A percentile compares a stretch with the other conserved stretches of the same genome.
Evolutionary conservation across 2,797 vertebrate species (phyloP).

Genomic region (Hydrophis major): DNA sequence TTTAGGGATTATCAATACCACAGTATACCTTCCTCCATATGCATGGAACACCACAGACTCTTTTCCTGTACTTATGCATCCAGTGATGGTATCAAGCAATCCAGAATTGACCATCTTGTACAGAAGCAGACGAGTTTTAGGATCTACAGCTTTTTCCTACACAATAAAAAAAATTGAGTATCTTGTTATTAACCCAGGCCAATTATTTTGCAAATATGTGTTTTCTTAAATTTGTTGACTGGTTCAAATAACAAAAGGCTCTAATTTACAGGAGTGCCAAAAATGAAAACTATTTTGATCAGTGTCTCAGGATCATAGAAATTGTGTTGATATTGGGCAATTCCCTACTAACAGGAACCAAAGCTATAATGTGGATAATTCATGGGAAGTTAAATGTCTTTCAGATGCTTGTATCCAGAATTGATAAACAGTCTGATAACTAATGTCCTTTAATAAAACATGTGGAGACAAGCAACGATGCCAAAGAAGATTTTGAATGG

Average conservation of each 20-base stretch:
- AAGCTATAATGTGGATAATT: not conserved
- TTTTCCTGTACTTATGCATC: conserved; percentile 96
- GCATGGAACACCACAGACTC: conserved; percentile 97
- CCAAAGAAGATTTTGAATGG: not conserved
- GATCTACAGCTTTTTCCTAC: conserved; percentile 95
- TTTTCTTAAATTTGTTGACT: not conserved
- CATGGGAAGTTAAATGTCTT: not conserved
- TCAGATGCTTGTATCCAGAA: not conserved
- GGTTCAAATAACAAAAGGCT: not conserved
- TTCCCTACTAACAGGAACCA: not conserved
- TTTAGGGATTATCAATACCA: not conserved
- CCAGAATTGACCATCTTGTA: conserved; percentile 95
- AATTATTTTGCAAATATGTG: not conserved
- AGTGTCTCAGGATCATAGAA: not conserved
- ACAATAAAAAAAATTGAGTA: not conserved
- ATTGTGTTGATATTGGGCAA: not conserved
- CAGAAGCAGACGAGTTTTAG: conserved; percentile 92
- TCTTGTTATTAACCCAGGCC: not conserved
- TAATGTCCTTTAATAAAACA: not conserved
- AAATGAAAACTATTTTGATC: not conserved
- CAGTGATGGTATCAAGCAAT: conserved; percentile 89
- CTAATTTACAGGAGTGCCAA: not conserved
- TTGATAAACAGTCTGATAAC: not conserved
- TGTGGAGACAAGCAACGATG: not conserved
- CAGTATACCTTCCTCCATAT: conserved; percentile 85